A percentile compares a stretch with the other conserved stretches of the same genome.
Evolutionary conservation across 2,113 vertebrate genomes (phyloP).

Genomic region (Lanius collurio): DNA sequence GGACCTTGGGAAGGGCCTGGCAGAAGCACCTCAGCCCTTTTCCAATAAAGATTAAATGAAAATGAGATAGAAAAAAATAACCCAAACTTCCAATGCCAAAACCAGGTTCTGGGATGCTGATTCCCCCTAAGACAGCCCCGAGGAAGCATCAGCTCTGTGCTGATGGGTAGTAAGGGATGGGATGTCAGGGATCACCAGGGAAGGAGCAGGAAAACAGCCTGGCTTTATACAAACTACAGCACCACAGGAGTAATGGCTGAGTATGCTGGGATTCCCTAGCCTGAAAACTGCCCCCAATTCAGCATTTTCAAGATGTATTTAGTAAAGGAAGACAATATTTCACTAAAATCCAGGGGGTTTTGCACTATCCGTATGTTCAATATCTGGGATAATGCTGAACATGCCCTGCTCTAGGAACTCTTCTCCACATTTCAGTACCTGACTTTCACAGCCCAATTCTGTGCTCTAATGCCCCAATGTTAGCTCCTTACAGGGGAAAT

Average conservation of each 20-base stretch:
- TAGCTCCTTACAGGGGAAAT: background rate
- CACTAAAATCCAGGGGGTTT: background rate
- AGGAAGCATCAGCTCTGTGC: background rate
- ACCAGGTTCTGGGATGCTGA: accelerated
- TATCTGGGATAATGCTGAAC: background rate
- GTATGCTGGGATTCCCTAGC: background rate
- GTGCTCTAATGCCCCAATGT: background rate
- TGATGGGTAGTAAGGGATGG: background rate
- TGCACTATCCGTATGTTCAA: background rate
- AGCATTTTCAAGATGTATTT: background rate
- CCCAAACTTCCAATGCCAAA: background rate
- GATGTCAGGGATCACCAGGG: background rate
- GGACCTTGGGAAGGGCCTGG: background rate
- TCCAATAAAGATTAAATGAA: background rate
- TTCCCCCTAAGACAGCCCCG: background rate
- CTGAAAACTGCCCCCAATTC: background rate
- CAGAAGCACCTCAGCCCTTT: background rate
- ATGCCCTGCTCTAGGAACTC: background rate
- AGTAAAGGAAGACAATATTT: background rate
- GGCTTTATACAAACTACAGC: background rate
- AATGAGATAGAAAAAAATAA: background rate
- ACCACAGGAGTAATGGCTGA: background rate
- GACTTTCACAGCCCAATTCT: background rate
- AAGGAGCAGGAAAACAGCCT: background rate
- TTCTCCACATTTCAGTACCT: background rate